Evolutionary conservation across 2,888 invertebrate species (phyloP).

Genomic region (Sarcophaga variegata): DNA sequence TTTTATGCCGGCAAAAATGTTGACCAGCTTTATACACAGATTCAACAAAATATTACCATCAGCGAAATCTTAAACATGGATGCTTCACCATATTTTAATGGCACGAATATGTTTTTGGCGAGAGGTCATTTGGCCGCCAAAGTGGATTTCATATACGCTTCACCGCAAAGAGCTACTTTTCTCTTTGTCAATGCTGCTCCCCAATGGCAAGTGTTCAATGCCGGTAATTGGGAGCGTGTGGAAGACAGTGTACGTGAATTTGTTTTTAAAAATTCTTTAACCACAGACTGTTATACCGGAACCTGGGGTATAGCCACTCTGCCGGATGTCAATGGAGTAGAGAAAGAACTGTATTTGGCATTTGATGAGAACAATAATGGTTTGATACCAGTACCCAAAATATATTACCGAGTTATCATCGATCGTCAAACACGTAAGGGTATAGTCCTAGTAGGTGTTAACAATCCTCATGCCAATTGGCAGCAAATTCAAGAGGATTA

Average conservation of each 20-base stretch:
- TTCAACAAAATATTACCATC: conserved; percentile 78
- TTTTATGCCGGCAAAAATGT: conserved; percentile 77
- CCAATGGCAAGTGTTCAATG: conserved; percentile 85
- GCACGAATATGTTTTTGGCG: conserved; percentile 80
- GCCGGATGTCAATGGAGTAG: conserved; percentile 57
- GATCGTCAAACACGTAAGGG: conserved; percentile 82
- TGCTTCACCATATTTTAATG: conserved; percentile 78
- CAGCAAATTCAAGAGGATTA: conserved; percentile 72
- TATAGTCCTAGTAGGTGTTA: conserved; percentile 83
- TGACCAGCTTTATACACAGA: conserved; percentile 77
- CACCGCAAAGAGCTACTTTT: conserved; percentile 83
- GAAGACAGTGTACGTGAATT: conserved; percentile 83
- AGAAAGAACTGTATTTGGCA: conserved; percentile 73
- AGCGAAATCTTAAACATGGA: conserved; percentile 68
- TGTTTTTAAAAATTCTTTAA: conserved; percentile 76
- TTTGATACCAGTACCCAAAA: conserved; percentile 83
- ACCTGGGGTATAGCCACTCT: conserved; percentile 83
- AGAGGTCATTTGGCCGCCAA: conserved; percentile 84
- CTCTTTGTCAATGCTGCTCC: conserved; percentile 84
- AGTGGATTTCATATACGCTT: conserved; percentile 83
- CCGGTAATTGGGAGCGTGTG: conserved; percentile 83
- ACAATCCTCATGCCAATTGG: conserved; percentile 78
- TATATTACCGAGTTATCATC: conserved; percentile 84
- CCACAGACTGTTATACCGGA: conserved; percentile 83
- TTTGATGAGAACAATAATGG: conserved; percentile 76